Conservation (phyloP, 2,113 vertebrate species). For the Himantopus leucocephalus region DNA sequence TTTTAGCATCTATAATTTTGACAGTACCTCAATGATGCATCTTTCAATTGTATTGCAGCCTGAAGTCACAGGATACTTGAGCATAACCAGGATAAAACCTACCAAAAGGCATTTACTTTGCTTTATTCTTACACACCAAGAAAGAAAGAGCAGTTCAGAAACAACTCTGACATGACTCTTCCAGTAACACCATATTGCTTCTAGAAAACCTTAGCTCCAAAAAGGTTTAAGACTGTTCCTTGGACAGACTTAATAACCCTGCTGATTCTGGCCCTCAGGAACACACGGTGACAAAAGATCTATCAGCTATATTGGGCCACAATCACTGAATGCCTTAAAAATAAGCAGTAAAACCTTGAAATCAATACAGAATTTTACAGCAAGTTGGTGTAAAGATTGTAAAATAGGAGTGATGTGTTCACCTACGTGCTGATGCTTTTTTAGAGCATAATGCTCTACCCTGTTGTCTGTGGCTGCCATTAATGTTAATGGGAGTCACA, state of each 20-base stretch:
- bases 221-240: background rate
- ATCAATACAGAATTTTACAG: background rate
- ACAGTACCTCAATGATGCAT: background rate
- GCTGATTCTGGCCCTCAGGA: background rate
- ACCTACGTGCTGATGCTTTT: background rate
- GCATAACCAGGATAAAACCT: background rate
- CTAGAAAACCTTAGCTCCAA: background rate
- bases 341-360: background rate
- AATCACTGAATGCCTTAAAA: background rate
- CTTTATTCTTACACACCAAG: background rate
- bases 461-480: background rate
- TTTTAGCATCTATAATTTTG: background rate
- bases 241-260: background rate
- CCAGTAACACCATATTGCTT: rapidly evolving
- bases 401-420: background rate
- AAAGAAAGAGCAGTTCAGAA: background rate
- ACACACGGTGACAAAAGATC: background rate
- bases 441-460: background rate
- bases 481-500: background rate
- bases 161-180: background rate
- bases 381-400: background rate
- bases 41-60: background rate
- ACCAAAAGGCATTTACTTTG: background rate
- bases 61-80: background rate
- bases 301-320: background rate